Base-by-base conservation (phyloP, 2,888 invertebrate genomes). In the Limenitis camilla region DNA sequence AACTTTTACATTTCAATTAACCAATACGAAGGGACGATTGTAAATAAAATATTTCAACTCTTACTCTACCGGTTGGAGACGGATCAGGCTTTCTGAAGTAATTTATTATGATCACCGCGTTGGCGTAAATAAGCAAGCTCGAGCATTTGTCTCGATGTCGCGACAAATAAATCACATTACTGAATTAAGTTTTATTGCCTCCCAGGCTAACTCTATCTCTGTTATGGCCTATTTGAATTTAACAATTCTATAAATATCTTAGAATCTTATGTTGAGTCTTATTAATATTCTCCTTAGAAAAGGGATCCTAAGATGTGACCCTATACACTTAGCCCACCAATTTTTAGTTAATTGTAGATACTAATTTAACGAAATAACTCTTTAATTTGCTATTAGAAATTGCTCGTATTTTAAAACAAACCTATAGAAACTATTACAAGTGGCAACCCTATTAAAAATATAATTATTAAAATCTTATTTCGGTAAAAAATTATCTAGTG, bases 51-150 rank as follows among this genome's bases (percentile, higher is more conserved):
- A 48, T 43, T 42, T 39, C 46, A 39, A 40, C 56, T 32, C 50
- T 44, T 50, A 50, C 56, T 51, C 38, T 32, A 31, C 43, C 31
- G 29, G 47, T 35, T 31, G 32, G 32, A 39, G 35, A 29, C 36
- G 47, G 36, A 41, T 53, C 49, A 49, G 41, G 45, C 49, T 53
- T 31, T 47, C 49, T 55, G 43, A 55, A 52, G 44, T 55, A 56
- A 56, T 56, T 60, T 55, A 59, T 60, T 52, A 50, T 52, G 56
- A 59, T 59, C 53, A 49, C 36, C 11, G 59, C 59, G 59, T 56
- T 52, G 60, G 60, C 53, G 59, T 60, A 52, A 60, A 59, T 50
- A 49, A 47, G 53, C 52, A 53, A 55, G 54, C 46, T 42, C 46
- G 46, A 45, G 58, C 53, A 53, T 60, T 60, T 55, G 59, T 60